These are phyloP conservation scores for Silurus aristotelis DNA, from an alignment of 2,797 vertebrate species.

Conservation along the genomic window DNA sequence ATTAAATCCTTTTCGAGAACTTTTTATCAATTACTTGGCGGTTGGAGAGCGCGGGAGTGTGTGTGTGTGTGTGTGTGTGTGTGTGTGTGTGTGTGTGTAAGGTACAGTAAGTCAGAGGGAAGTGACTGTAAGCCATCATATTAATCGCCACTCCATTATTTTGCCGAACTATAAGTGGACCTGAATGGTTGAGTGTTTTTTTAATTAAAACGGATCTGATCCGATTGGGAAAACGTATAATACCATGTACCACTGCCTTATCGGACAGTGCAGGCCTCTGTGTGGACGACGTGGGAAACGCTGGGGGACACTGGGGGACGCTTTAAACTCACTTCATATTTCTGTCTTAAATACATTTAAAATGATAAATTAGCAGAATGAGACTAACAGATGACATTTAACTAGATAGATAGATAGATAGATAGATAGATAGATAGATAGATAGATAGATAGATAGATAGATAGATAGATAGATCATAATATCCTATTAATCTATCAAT, in stretches of 20 bases:
- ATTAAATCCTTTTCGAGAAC: constrained; percentile 70
- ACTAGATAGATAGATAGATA: too few species aligned
- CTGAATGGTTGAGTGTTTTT: constrained; percentile 78
- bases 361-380: too few species aligned
- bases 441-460: too few species aligned
- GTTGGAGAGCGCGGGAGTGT: constrained; percentile 54
- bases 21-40: constrained; percentile 72
- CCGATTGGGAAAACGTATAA: constrained; percentile 77
- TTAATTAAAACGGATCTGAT: constrained; percentile 81
- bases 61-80: too few species aligned
- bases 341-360: background rate
- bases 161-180: constrained; percentile 70
- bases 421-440: too few species aligned
- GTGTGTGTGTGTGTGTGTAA: too few species aligned
- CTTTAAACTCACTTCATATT: too few species aligned
- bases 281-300: constrained; percentile 20
- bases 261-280: constrained; percentile 54
- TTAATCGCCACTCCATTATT: constrained; percentile 71
- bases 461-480: too few species aligned
- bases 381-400: too few species aligned
- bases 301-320: too few species aligned
- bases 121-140: constrained; percentile 57
- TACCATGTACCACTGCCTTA: constrained; percentile 75
- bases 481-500: too few species aligned
- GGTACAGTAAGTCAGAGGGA: constrained; percentile 62